Conservation (phyloP, 2,888 invertebrate genomes). For the Cordilura impudica region DNA sequence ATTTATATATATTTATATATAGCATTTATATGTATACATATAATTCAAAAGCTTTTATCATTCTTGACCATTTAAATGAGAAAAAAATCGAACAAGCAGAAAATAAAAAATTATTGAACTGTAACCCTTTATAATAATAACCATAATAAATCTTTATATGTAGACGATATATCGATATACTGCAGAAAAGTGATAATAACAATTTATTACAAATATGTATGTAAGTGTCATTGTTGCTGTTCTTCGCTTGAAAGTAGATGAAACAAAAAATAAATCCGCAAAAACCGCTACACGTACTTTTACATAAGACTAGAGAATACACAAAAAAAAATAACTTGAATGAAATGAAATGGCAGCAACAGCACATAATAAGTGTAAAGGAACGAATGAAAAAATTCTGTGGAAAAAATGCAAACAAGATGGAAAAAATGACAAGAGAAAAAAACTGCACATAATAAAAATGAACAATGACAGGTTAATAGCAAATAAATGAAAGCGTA, state of each 20-base stretch:
- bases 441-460: constrained; percentile 68
- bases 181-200: constrained; percentile 76
- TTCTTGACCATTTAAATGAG: constrained; percentile 64
- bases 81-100: constrained; percentile 40
- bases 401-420: constrained; percentile 48
- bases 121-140: constrained; percentile 73
- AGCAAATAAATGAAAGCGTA: constrained; percentile 76
- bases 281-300: constrained; percentile 44
- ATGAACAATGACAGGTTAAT: constrained; percentile 77
- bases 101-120: constrained; percentile 68
- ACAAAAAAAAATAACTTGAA: constrained; percentile 41
- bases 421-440: not conserved
- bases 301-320: constrained; percentile 29
- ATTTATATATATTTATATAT: not conserved
- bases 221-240: constrained; percentile 41
- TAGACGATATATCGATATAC: constrained; percentile 65
- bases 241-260: constrained; percentile 49
- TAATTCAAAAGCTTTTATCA: constrained; percentile 45
- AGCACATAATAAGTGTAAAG: constrained; percentile 3
- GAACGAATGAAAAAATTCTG: constrained; percentile 56
- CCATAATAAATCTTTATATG: constrained; percentile 73
- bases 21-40: constrained; percentile 1
- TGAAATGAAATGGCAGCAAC: constrained; percentile 49
- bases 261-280: constrained; percentile 24
- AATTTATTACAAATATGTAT: constrained; percentile 69